Evolutionary conservation across 2,797 vertebrate species (phyloP).

Genomic region (Micromesistius poutassou): DNA sequence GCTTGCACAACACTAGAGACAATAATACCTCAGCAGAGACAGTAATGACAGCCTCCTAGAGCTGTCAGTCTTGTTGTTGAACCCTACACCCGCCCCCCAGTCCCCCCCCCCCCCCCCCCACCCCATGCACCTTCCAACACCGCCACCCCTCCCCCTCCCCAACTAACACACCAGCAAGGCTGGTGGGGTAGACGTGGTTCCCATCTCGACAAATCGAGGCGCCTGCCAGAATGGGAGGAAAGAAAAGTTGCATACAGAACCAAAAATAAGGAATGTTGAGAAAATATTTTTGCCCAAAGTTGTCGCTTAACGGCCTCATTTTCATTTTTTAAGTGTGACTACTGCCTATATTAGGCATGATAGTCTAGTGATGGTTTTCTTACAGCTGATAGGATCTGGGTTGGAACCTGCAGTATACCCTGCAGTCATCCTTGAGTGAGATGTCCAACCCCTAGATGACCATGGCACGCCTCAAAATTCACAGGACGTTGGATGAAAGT

Average conservation of each 20-base stretch:
- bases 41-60: conserved; percentile 57
- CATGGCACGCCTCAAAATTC: not conserved
- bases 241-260: conserved; percentile 28
- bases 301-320: not conserved
- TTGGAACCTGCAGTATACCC: not conserved
- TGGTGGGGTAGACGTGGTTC: conserved; percentile 7
- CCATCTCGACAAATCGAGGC: conserved; percentile 29
- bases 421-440: not conserved
- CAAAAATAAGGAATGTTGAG: conserved; percentile 11
- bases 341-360: not conserved
- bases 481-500: not conserved
- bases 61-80: conserved; percentile 52
- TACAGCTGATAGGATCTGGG: not conserved
- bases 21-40: conserved; percentile 61
- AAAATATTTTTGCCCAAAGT: conserved; percentile 17
- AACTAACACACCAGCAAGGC: conserved; percentile 22
- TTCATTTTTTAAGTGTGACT: not conserved
- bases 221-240: conserved; percentile 19
- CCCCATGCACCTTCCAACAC: too few relatives aligned
- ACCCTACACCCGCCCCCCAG: conserved; percentile 17
- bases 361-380: not conserved
- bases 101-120: not conserved
- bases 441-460: not conserved
- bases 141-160: not conserved
- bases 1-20: conserved; percentile 58